These are phyloP conservation scores for Chamaetylas fuelleborni DNA, from an alignment of 2,113 vertebrate genomes.

Conservation along the genomic window DNA sequence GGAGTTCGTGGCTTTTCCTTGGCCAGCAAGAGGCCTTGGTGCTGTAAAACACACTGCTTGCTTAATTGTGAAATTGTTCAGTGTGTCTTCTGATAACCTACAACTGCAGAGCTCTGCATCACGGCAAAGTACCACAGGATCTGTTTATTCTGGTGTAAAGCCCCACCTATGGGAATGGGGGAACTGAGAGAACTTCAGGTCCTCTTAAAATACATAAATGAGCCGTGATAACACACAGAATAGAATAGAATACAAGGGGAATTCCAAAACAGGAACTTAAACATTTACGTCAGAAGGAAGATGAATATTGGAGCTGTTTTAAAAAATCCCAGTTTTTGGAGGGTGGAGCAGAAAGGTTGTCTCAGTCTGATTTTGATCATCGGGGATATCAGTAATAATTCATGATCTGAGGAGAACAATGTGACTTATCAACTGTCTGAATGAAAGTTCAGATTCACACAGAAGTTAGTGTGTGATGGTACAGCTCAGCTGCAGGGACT, in stretches of 20 bases:
- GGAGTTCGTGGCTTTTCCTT: background rate
- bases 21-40: background rate
- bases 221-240: background rate
- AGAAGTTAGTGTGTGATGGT: background rate
- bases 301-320: background rate
- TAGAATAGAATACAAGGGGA: background rate
- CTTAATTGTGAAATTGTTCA: background rate
- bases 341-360: background rate
- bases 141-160: background rate
- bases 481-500: background rate
- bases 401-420: background rate
- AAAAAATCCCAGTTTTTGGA: background rate
- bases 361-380: background rate
- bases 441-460: background rate
- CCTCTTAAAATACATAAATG: background rate
- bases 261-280: background rate
- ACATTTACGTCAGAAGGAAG: background rate
- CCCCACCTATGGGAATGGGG: background rate
- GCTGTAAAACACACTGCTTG: background rate
- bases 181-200: background rate
- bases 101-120: background rate
- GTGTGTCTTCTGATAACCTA: background rate
- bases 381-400: background rate
- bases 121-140: background rate
- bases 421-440: background rate